These are phyloP conservation scores for Chymomyza fuscimana DNA, from an alignment of 2,888 invertebrate genomes.

Conservation along the genomic window DNA sequence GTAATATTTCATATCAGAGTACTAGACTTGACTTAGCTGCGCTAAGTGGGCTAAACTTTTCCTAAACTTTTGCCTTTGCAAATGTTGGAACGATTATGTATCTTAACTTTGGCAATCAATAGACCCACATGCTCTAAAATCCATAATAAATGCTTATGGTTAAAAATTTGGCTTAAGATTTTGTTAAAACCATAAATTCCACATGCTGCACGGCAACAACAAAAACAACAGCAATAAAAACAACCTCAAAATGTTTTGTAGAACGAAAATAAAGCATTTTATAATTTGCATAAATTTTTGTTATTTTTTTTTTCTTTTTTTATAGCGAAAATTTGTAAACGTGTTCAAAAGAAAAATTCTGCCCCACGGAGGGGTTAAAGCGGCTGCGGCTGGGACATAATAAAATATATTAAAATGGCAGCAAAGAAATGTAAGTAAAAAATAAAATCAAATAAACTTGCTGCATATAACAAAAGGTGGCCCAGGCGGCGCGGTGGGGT, in stretches of 20 bases:
- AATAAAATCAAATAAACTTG: conserved; percentile 52
- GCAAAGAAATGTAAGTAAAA: conserved; percentile 47
- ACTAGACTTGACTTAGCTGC: no score
- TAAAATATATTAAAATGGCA: conserved; percentile 44
- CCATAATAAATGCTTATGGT: background rate
- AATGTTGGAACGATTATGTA: no score
- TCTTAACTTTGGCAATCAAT: no score
- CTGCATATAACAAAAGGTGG: conserved; percentile 51
- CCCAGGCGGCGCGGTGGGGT: background rate
- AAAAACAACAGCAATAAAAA: conserved; percentile 5
- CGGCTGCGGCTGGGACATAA: background rate
- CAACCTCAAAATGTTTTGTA: conserved; percentile 25
- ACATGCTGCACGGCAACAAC: conserved; percentile 39
- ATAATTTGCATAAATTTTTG: conserved; percentile 66
- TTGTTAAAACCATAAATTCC: conserved; percentile 41
- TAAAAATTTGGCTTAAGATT: background rate
- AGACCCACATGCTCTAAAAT: background rate
- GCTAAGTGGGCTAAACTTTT: no score
- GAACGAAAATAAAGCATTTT: conserved; percentile 38
- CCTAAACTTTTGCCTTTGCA: background rate
- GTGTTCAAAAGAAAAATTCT: conserved; percentile 23
- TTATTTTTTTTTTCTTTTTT: conserved; percentile 29
- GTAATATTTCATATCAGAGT: no score
- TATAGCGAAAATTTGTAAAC: conserved; percentile 52
- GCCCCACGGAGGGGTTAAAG: background rate